These are phyloP conservation scores for Eledone cirrhosa DNA, from an alignment of 2,888 invertebrate genomes.

Conservation along the genomic window DNA sequence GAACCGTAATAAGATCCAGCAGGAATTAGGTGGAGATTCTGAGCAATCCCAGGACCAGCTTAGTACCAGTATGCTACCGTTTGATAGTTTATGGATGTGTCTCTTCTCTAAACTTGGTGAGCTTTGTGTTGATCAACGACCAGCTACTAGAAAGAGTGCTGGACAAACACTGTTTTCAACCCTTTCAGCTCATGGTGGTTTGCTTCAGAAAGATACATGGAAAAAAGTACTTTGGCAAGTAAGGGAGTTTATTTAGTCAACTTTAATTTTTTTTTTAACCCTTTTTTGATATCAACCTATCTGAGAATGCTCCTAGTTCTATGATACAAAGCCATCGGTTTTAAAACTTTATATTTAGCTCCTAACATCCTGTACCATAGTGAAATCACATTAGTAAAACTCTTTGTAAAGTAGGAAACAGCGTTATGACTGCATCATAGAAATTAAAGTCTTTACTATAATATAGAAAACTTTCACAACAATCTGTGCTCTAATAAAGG, in stretches of 20 bases:
- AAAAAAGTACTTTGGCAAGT: constrained; percentile 90
- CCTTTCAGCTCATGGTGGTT: constrained; percentile 91
- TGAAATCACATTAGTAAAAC: too few species aligned
- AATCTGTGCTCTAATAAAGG: too few species aligned
- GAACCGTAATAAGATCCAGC: constrained; percentile 77
- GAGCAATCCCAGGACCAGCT: constrained; percentile 34
- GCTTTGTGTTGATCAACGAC: constrained; percentile 91
- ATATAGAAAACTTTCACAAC: too few species aligned
- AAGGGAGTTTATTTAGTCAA: constrained; percentile 30
- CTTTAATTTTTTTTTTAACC: neutral
- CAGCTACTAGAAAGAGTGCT: constrained; percentile 95
- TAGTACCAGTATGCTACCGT: constrained; percentile 69
- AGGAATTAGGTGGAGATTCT: constrained; percentile 50
- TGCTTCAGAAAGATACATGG: constrained; percentile 90
- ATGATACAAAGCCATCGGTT: too few species aligned
- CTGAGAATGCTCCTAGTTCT: too few species aligned
- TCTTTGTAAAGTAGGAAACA: too few species aligned
- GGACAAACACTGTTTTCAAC: constrained; percentile 98
- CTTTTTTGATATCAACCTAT: too few species aligned
- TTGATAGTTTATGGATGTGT: constrained; percentile 96
- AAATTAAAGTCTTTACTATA: too few species aligned
- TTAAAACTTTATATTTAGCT: too few species aligned
- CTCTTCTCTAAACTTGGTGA: constrained; percentile 72
- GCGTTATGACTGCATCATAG: too few species aligned
- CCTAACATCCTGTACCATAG: too few species aligned